Evolutionary conservation across 1,140 invertebrate genomes (phyloP).

Genomic region (Sarcophaga peregrina): DNA sequence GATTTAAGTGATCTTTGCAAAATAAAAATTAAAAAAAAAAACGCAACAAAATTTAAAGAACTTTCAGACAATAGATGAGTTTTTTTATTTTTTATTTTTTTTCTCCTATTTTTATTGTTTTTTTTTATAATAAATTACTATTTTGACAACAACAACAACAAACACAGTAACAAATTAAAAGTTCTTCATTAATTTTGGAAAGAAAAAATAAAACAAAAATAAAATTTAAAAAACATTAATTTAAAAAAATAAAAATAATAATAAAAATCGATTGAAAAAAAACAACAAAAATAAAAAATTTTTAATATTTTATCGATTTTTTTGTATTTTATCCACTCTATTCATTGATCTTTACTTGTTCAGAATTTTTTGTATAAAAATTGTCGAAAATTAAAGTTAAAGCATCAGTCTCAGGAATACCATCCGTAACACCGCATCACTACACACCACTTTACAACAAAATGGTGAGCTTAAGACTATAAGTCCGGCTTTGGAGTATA

Average conservation of each 20-base stretch:
- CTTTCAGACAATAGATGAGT: conserved; percentile 1
- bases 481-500: not conserved
- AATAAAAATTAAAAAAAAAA: too few species aligned
- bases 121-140: not conserved
- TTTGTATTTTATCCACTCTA: not conserved
- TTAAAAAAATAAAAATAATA: too few species aligned
- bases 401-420: conserved; percentile 29
- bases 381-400: conserved; percentile 5
- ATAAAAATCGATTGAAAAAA: too few species aligned
- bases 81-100: too few species aligned
- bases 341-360: not conserved
- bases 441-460: not conserved
- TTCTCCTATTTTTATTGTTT: too few species aligned
- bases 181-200: conserved; percentile 10
- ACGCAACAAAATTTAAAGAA: too few species aligned
- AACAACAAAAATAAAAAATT: not conserved
- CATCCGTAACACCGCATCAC: not conserved
- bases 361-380: conserved; percentile 26
- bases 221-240: too few species aligned
- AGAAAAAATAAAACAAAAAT: not conserved
- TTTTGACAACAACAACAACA: conserved; percentile 9
- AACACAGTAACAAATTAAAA: not conserved
- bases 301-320: not conserved
- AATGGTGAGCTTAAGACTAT: not conserved
- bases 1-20: too few species aligned